Percentiles rank a stretch among this genome's conserved stretches.
phyloP scores from a whole-genome alignment of 2,888 invertebrate genomes.

The Plebejus melissa region DNA sequence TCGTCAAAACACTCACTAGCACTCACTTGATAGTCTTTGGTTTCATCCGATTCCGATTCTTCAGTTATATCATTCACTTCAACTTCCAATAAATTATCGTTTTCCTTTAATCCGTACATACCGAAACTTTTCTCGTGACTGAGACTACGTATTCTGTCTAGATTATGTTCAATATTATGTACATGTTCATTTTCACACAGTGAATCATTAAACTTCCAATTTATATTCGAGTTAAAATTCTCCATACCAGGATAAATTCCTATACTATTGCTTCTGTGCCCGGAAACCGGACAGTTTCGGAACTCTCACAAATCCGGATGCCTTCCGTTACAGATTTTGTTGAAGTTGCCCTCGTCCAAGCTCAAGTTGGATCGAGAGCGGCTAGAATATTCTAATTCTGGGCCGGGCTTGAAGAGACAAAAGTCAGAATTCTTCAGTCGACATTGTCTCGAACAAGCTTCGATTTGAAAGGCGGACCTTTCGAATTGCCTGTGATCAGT shows the following conservation, averaged over 20 bases:
- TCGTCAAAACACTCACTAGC: conserved; percentile 62
- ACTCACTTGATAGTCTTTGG: conserved; percentile 57
- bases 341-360: conserved; percentile 71
- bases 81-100: conserved; percentile 68
- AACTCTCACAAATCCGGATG: conserved; percentile 78
- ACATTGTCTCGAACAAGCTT: conserved; percentile 71
- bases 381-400: conserved; percentile 60
- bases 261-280: conserved; percentile 76
- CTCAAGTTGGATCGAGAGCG: conserved; percentile 73
- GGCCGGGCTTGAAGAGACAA: conserved; percentile 67
- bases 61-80: conserved; percentile 65
- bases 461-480: conserved; percentile 70
- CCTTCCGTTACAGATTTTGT: conserved; percentile 68
- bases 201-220: conserved; percentile 72
- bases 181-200: conserved; percentile 61
- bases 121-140: conserved; percentile 68
- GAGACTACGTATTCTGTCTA: conserved; percentile 71
- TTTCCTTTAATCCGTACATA: conserved; percentile 57
- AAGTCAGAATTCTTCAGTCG: conserved; percentile 71
- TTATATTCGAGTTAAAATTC: conserved; percentile 71
- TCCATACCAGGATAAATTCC: conserved; percentile 71
- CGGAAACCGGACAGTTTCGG: conserved; percentile 74
- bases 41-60: conserved; percentile 59
- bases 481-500: conserved; percentile 68
- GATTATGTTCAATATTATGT: conserved; percentile 68